Conservation (phyloP, 2,888 invertebrate genomes). For the Campoplex nolae region DNA sequence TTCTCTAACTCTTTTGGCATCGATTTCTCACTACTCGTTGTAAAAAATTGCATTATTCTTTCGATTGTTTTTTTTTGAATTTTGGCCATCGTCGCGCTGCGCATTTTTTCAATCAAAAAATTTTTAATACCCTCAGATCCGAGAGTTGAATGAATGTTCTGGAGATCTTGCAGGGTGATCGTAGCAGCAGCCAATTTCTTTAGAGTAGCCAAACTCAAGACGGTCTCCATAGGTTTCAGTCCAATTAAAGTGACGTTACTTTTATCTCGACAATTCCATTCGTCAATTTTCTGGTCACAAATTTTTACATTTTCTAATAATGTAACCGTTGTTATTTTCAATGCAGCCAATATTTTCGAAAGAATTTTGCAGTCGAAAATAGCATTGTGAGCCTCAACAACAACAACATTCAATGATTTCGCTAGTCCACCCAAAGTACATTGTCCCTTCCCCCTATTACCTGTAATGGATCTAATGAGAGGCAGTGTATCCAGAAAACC, state of each 20-base stretch:
- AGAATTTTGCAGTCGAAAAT: constrained; percentile 55
- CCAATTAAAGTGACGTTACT: constrained; percentile 4
- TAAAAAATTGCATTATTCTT: no score
- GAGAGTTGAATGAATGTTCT: no score
- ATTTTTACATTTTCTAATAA: constrained; percentile 41
- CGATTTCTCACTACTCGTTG: no score
- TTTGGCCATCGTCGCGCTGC: no score
- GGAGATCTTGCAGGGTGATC: no score
- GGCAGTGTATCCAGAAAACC: constrained; percentile 63
- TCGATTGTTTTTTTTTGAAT: no score
- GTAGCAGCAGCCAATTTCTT: no score
- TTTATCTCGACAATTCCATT: constrained; percentile 43
- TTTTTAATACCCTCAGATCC: no score
- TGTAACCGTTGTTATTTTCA: constrained; percentile 45
- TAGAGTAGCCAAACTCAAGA: no score
- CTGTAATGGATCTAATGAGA: constrained; percentile 41
- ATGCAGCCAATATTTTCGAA: constrained; percentile 43
- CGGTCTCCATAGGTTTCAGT: no score
- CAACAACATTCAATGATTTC: constrained; percentile 38
- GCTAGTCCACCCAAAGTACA: constrained; percentile 51
- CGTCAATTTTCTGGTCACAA: constrained; percentile 18
- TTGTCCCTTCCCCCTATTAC: constrained; percentile 45
- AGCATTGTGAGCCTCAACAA: constrained; percentile 63
- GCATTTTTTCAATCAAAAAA: no score
- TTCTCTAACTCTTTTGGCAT: no score